Conservation (phyloP, 2,797 vertebrate species). For the Eulemur mongoz region DNA sequence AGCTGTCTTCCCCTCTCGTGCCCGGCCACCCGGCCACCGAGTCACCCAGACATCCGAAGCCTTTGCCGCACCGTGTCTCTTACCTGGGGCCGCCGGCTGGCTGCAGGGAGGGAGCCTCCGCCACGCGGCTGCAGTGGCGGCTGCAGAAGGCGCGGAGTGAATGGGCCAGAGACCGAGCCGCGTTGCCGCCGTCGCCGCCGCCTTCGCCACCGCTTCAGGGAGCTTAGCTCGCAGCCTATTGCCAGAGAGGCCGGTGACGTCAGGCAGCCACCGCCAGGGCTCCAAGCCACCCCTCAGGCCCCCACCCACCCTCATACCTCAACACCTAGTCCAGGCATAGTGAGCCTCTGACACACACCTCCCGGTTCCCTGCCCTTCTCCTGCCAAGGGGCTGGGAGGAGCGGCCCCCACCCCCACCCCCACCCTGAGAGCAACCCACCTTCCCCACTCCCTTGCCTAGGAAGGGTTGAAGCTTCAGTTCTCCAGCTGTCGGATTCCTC, state of each 20-base stretch:
- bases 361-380: neutral
- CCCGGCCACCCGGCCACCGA: neutral
- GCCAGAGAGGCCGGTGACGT: conserved; percentile 87
- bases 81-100: conserved; percentile 63
- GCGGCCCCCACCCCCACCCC: neutral
- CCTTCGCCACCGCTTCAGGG: conserved; percentile 76
- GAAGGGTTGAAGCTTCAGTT: neutral
- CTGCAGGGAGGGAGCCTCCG: conserved; percentile 41
- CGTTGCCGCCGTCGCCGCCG: conserved; percentile 52
- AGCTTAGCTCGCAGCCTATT: conserved; percentile 85
- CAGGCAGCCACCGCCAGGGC: conserved; percentile 80
- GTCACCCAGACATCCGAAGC: neutral
- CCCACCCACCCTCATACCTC: conserved; percentile 58
- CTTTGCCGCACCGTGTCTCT: neutral
- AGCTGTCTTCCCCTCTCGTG: neutral
- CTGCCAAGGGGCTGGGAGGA: neutral
- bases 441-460: neutral
- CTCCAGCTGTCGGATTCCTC: neutral
- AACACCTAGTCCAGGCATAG: neutral
- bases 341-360: neutral
- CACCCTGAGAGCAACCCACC: neutral
- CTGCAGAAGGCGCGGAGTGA: conserved; percentile 81
- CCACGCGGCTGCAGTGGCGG: conserved; percentile 74
- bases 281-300: conserved; percentile 75
- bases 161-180: conserved; percentile 71